Conservation (phyloP, 2,888 invertebrate genomes). For the Coecobrya sp. region DNA sequence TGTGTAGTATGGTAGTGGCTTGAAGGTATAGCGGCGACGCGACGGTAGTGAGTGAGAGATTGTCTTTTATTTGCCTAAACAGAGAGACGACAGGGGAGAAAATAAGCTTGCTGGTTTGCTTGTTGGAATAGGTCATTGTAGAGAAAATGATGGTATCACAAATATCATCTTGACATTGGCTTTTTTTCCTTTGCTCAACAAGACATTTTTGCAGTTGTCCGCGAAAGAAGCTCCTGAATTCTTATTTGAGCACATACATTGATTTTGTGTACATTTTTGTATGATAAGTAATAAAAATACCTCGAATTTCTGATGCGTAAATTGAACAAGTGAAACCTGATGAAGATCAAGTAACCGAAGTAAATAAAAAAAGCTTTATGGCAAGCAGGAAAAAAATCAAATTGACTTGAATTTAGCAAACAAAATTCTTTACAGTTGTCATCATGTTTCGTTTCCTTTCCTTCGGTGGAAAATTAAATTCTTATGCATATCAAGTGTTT, state of each 20-base stretch:
- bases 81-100: background rate
- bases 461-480: background rate
- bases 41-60: background rate
- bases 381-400: background rate
- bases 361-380: background rate
- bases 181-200: background rate
- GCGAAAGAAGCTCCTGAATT: constrained; percentile 15
- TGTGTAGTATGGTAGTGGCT: background rate
- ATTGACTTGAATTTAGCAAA: constrained; percentile 4
- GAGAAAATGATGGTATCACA: background rate
- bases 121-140: constrained; percentile 48
- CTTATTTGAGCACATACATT: constrained; percentile 5
- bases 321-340: constrained; percentile 33
- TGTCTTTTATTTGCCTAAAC: background rate
- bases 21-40: background rate
- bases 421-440: background rate
- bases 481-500: background rate
- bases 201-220: constrained; percentile 23
- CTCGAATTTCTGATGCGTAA: background rate
- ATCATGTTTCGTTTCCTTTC: background rate
- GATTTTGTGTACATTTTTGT: background rate
- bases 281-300: constrained; percentile 22
- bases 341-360: background rate
- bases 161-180: background rate
- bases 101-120: background rate